phyloP scores from a whole-genome alignment of 2,113 vertebrate genomes.

The Trichechus manatus region DNA sequence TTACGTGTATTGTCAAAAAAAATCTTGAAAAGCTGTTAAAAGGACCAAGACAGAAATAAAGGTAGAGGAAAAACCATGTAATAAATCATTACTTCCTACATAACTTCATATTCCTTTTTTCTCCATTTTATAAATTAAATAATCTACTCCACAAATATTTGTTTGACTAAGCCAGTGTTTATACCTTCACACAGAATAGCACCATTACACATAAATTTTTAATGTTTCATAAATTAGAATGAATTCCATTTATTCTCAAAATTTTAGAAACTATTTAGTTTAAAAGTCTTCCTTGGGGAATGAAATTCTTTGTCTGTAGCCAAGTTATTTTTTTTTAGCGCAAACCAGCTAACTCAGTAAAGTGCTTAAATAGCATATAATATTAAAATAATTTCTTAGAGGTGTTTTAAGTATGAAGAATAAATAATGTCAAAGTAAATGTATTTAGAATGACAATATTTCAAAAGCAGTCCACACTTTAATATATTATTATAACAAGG shows the following conservation, averaged over 20 bases:
- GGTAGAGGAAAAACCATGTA: background rate
- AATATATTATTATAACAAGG: slow-evolving; percentile 4
- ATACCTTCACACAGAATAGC: background rate
- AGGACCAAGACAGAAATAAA: slow-evolving; percentile 45
- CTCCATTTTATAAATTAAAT: slow-evolving; percentile 13
- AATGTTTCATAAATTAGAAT: slow-evolving; percentile 45
- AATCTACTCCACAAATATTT: slow-evolving; percentile 35
- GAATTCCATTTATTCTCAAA: slow-evolving; percentile 15
- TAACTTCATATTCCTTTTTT: background rate
- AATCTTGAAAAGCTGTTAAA: slow-evolving; percentile 12
- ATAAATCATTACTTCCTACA: background rate
- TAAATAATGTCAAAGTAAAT: slow-evolving; percentile 33
- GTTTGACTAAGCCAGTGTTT: background rate
- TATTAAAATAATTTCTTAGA: slow-evolving; percentile 23
- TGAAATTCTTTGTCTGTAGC: slow-evolving; percentile 1
- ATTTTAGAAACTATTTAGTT: background rate
- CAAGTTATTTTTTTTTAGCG: background rate
- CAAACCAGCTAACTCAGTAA: slow-evolving; percentile 30
- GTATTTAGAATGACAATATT: slow-evolving; percentile 5
- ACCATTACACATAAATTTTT: slow-evolving; percentile 42
- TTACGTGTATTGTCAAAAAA: slow-evolving; percentile 42
- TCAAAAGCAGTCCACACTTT: slow-evolving; percentile 16
- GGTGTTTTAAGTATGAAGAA: background rate
- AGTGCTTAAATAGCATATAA: background rate
- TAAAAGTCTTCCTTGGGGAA: background rate